Percentiles rank a stretch among this genome's conserved stretches.
phyloP scores from a whole-genome alignment of 2,888 invertebrate species.

The Drosophila peninsularis region DNA sequence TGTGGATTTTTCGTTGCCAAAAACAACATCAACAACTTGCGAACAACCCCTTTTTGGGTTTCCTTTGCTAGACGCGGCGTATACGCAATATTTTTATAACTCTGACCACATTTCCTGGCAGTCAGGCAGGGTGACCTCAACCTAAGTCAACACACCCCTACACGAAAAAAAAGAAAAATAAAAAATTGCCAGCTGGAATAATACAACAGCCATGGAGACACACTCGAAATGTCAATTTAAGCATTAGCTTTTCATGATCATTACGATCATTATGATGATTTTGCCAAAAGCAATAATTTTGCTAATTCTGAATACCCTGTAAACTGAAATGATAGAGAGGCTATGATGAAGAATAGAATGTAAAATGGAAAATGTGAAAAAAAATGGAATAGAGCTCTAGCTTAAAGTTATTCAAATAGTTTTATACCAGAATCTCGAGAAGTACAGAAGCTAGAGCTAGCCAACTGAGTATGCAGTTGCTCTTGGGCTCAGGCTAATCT shows the following conservation, averaged over 20 bases:
- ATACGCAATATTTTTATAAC: constrained; percentile 72
- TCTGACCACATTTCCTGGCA: constrained; percentile 40
- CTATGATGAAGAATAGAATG: neutral
- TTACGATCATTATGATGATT: constrained; percentile 22
- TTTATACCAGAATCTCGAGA: too few relatives aligned
- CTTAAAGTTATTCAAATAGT: too few relatives aligned
- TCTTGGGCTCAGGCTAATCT: too few relatives aligned
- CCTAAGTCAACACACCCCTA: constrained; percentile 54
- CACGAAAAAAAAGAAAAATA: constrained; percentile 11
- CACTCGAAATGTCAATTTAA: constrained; percentile 26
- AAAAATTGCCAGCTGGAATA: constrained; percentile 9
- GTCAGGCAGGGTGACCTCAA: constrained; percentile 43
- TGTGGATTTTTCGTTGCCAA: constrained; percentile 40
- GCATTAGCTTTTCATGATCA: constrained; percentile 52
- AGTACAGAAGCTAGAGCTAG: too few relatives aligned
- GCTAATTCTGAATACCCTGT: constrained; percentile 19
- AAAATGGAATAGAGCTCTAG: too few relatives aligned
- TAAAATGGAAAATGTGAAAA: neutral
- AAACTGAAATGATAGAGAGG: neutral
- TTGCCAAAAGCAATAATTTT: constrained; percentile 40
- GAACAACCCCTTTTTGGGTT: constrained; percentile 46
- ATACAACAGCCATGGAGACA: constrained; percentile 7
- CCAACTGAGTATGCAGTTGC: too few relatives aligned
- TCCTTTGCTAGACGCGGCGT: constrained; percentile 47
- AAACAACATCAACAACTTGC: constrained; percentile 22